Evolutionary conservation across 2,888 invertebrate species (phyloP).

Genomic region (Listrodromus nycthemerus): DNA sequence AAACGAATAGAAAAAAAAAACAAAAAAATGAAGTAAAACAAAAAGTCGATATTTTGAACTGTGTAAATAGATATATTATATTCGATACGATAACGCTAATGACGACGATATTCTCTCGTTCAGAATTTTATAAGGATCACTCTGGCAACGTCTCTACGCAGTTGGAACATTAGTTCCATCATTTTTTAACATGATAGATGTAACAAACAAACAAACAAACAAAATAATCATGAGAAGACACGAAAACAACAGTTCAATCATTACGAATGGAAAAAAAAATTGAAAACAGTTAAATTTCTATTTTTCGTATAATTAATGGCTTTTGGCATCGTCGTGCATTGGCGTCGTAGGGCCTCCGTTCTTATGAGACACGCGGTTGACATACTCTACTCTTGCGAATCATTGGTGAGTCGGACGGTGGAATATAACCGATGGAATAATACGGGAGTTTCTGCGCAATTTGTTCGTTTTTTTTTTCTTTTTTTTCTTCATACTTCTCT

Average conservation of each 20-base stretch:
- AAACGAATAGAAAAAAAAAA: constrained; percentile 63
- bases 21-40: constrained; percentile 38
- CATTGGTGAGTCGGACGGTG: constrained; percentile 63
- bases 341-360: constrained; percentile 53
- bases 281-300: constrained; percentile 50
- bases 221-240: constrained; percentile 29
- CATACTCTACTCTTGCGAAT: constrained; percentile 40
- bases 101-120: constrained; percentile 80
- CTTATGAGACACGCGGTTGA: constrained; percentile 24
- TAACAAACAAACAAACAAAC: constrained; percentile 62
- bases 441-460: constrained; percentile 23
- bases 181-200: constrained; percentile 64
- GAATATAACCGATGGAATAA: constrained; percentile 49
- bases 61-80: constrained; percentile 80
- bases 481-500: constrained; percentile 20
- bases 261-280: constrained; percentile 63
- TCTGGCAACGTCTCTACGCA: constrained; percentile 52
- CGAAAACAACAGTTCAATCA: constrained; percentile 65
- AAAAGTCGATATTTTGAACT: constrained; percentile 80
- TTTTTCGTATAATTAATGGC: constrained; percentile 50
- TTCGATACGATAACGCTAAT: constrained; percentile 79
- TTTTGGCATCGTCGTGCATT: constrained; percentile 56
- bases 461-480: constrained; percentile 36
- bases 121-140: constrained; percentile 74
- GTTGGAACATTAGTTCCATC: constrained; percentile 54